Conservation (phyloP, 2,113 vertebrate species). For the Orycteropus afer region DNA sequence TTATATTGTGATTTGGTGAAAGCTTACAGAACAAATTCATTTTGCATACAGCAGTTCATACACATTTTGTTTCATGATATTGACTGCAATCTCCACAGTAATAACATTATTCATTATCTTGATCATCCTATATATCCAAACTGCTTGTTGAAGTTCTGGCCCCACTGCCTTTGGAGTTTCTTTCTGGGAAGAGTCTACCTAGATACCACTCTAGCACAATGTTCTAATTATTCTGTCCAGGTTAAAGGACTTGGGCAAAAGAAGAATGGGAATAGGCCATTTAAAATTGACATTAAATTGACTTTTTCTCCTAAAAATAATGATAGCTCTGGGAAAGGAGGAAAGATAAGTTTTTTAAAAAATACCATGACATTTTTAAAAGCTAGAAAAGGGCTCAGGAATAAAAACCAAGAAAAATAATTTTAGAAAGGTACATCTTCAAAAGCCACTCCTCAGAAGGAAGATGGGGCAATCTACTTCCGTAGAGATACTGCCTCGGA, state of each 20-base stretch:
- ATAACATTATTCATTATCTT: no score
- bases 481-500: no score
- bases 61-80: no score
- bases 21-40: no score
- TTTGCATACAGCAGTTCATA: no score
- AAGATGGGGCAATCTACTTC: no score
- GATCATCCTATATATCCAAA: not conserved
- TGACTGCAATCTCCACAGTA: no score
- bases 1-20: no score
- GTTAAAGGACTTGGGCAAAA: not conserved
- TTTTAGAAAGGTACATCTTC: constrained; percentile 6
- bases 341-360: not conserved
- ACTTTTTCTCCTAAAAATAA: constrained; percentile 1
- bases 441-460: no score
- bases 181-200: not conserved
- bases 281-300: constrained; percentile 9
- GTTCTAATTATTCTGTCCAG: not conserved
- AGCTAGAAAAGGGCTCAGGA: not conserved
- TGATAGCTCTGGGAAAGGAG: not conserved
- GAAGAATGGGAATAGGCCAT: not conserved
- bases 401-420: not conserved
- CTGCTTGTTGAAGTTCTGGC: not conserved
- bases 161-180: not conserved
- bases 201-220: not conserved
- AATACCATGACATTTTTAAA: constrained; percentile 1